Percentiles rank a stretch among this genome's conserved stretches.
These are phyloP conservation scores for Bibio marci DNA, from an alignment of 2,888 invertebrate genomes.

Conservation along the genomic window DNA sequence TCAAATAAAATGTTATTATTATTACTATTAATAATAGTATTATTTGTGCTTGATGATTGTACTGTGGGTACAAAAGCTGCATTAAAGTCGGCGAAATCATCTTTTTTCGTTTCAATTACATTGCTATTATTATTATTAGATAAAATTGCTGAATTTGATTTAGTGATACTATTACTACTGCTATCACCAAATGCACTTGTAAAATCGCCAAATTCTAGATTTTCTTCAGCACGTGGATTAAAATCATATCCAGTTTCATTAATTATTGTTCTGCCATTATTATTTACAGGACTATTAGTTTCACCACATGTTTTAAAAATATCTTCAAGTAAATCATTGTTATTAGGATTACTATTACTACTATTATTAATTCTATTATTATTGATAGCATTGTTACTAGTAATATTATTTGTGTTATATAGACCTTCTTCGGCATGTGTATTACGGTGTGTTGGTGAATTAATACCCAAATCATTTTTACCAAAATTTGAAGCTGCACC, in stretches of 20 bases:
- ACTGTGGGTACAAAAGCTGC: constrained; percentile 41
- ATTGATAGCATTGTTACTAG: constrained; percentile 6
- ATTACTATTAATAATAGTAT: background rate
- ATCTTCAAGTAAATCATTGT: constrained; percentile 35
- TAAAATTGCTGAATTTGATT: constrained; percentile 5
- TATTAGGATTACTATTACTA: constrained; percentile 19
- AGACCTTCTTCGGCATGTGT: constrained; percentile 22
- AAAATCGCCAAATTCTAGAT: constrained; percentile 62
- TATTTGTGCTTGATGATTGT: background rate
- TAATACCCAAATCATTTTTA: constrained; percentile 27
- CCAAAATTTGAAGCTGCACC: constrained; percentile 54
- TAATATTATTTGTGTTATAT: constrained; percentile 16
- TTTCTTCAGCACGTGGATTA: constrained; percentile 30
- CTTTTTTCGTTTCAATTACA: constrained; percentile 19
- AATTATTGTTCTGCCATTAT: constrained; percentile 39
- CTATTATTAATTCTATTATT: constrained; percentile 6
- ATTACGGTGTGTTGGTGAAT: constrained; percentile 29
- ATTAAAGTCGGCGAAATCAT: constrained; percentile 69
- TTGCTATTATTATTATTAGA: no score
- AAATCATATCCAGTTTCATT: constrained; percentile 30
- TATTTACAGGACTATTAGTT: constrained; percentile 9
- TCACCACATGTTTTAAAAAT: constrained; percentile 36
- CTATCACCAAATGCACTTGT: constrained; percentile 43
- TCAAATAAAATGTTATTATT: constrained; percentile 7
- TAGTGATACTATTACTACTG: constrained; percentile 12